phyloP scores from a whole-genome alignment of 2,113 vertebrate species.

The Pseudorectes ferrugineus region DNA sequence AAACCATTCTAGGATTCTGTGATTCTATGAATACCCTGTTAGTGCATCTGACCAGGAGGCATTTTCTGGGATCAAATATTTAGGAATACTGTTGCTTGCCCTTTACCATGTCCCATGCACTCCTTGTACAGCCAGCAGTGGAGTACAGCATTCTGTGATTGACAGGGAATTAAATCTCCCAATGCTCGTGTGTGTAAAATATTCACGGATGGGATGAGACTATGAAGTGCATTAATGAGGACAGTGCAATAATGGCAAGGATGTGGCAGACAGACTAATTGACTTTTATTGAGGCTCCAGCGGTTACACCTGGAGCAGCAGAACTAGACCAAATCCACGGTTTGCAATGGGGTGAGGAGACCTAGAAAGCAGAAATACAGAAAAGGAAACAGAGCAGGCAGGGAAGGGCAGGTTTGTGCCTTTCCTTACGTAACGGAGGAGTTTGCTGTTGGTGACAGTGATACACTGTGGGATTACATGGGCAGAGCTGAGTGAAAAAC shows the following conservation, averaged over 20 bases:
- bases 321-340: background rate
- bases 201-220: rapidly evolving
- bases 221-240: background rate
- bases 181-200: rapidly evolving
- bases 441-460: background rate
- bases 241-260: background rate
- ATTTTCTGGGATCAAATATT: background rate
- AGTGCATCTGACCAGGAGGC: rapidly evolving
- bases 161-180: background rate
- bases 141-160: background rate
- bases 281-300: background rate
- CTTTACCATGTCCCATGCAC: rapidly evolving
- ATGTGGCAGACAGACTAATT: background rate
- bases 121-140: rapidly evolving
- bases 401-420: background rate
- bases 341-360: background rate
- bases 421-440: rapidly evolving
- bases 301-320: background rate
- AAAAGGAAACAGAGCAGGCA: background rate
- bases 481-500: background rate
- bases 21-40: no score
- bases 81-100: background rate
- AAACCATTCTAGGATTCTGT: background rate
- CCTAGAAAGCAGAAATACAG: slow-evolving; percentile 30
- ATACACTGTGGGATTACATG: background rate